Evolutionary conservation across 1,140 invertebrate genomes (phyloP), one percentile per base, ranked within the genome.

Genomic region (Lysiphlebus fabarum): DNA sequence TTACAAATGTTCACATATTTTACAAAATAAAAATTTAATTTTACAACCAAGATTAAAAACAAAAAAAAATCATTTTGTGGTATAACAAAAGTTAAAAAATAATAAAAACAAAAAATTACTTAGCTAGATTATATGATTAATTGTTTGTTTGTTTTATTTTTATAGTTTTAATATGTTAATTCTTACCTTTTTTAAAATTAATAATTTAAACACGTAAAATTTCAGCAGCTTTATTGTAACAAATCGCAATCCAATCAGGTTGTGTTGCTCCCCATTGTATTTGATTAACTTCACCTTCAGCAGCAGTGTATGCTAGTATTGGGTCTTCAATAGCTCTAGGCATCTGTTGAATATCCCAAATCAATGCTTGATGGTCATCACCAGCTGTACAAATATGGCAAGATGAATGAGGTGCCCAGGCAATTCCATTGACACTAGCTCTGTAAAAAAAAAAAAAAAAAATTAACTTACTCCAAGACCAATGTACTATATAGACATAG

Each of bases 261-360:
- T 99, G 96, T 0, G 96, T 98, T n/a, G 94, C 94, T 5, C 96
- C 96, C 98, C 98, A 99, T 77, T 99, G 96, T 66, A 99, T 98
- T 81, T 99, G 96, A 84, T 99, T 99, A 62, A 99, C 96, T 83
- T 99, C 97, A 43, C 96, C 96, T 78, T 96, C 94, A 10, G 95
- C 95, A 17, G 95, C 95, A 7, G 95, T 97, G 79, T 99, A 99
- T 0, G 97, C 97, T 17, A 99, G 84, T 69, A 99, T 99, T 14
- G 98, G 98, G 84, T 99, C 96, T 81, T 99, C 96, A 63, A 99
- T 98, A n/a, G 96, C 95, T 67, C 96, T 84, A 34, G 96, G 96
- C 95, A 99, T 98, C 81, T 97, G 95, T 79, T 97, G 95, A 70
- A 99, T 98, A 80, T 99, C 98, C 97, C 98, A 99, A 71, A 99